These are phyloP conservation scores for Cerastis leucographa DNA, from an alignment of 2,888 invertebrate species.

Conservation along the genomic window DNA sequence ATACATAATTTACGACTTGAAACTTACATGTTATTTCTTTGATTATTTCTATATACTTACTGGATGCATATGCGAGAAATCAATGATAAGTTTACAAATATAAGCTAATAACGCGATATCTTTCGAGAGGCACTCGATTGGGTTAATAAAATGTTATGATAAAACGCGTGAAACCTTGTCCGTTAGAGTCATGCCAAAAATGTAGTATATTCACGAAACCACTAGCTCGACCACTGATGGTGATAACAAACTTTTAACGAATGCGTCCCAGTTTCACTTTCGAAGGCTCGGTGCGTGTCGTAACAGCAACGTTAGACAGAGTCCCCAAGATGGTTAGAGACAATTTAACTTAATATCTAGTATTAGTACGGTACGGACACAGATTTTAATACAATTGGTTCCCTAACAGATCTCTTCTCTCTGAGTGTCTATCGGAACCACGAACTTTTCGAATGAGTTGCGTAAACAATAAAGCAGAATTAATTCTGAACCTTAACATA, in stretches of 20 bases:
- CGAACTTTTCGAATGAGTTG: background rate
- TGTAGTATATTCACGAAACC: conserved; percentile 3
- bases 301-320: background rate
- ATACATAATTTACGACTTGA: conserved; percentile 37
- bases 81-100: conserved; percentile 71
- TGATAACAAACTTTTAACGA: conserved; percentile 1
- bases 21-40: conserved; percentile 17
- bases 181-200: conserved; percentile 33
- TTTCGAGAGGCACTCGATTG: conserved; percentile 74
- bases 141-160: conserved; percentile 71
- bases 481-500: background rate
- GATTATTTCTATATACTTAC: conserved; percentile 35
- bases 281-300: background rate
- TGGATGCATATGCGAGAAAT: conserved; percentile 59
- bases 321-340: background rate
- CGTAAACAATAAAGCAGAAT: background rate
- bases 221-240: background rate
- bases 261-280: background rate
- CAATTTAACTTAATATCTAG: conserved; percentile 1
- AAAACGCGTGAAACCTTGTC: conserved; percentile 56
- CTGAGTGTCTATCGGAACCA: background rate
- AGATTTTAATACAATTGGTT: background rate
- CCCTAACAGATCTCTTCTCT: background rate
- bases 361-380: background rate
- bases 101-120: conserved; percentile 74